Conservation (phyloP, 2,888 invertebrate genomes). For the Ryuthela nishihirai region DNA sequence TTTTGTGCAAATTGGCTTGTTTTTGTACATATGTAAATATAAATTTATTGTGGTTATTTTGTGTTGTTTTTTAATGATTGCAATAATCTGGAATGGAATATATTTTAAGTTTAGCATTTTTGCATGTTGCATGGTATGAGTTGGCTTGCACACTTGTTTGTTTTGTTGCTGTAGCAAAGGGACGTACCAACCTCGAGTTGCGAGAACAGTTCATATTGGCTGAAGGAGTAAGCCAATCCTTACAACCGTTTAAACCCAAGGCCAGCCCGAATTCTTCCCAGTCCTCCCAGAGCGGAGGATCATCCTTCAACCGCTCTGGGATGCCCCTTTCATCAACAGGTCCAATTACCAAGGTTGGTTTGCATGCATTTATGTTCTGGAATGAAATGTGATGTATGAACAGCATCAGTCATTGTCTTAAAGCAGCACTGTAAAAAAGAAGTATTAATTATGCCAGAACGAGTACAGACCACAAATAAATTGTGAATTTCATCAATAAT, state of each 20-base stretch:
- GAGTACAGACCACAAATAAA: not conserved
- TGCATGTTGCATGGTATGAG: slow-evolving; percentile 23
- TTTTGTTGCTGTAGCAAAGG: slow-evolving; percentile 71
- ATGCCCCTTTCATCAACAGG: slow-evolving; percentile 61
- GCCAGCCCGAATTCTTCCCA: slow-evolving; percentile 66
- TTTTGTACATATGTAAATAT: not conserved
- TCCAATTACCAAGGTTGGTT: slow-evolving; percentile 88
- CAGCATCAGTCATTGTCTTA: no score
- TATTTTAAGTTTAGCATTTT: no score
- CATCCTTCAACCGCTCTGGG: slow-evolving; percentile 46
- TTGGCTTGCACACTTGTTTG: slow-evolving; percentile 6
- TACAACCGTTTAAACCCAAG: slow-evolving; percentile 97
- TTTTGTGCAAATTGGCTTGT: not conserved
- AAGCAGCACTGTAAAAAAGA: no score
- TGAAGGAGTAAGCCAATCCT: slow-evolving; percentile 96
- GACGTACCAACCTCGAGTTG: slow-evolving; percentile 99
- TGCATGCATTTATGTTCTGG: no score
- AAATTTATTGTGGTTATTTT: not conserved
- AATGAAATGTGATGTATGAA: no score
- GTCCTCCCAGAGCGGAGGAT: slow-evolving; percentile 49
- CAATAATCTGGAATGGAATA: not conserved
- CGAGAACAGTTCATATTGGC: slow-evolving; percentile 98
- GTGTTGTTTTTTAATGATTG: slow-evolving; percentile 2
- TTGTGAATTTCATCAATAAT: not conserved
- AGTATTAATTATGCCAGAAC: no score